phyloP scores from a whole-genome alignment of 2,797 vertebrate species.

The Petrocephalus sullivani region DNA sequence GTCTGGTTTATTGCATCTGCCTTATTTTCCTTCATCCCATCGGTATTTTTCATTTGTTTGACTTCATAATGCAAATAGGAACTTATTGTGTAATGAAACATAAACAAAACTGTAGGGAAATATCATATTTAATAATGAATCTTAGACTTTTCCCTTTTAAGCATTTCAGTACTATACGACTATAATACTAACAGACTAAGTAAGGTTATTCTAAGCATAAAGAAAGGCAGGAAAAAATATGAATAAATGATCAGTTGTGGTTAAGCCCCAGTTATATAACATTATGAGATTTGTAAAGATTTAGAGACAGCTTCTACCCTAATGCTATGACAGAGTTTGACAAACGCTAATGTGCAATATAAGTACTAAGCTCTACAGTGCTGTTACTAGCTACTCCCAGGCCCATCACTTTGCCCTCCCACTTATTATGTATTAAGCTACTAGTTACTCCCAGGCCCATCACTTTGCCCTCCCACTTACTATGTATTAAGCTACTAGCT shows the following conservation, averaged over 20 bases:
- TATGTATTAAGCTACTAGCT: too few species aligned
- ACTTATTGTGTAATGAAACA: not conserved
- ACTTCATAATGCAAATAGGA: not conserved
- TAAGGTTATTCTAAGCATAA: not conserved
- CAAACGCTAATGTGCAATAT: not conserved
- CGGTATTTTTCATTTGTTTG: not conserved
- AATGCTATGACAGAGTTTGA: not conserved
- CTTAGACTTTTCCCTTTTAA: not conserved
- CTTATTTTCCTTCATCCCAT: not conserved
- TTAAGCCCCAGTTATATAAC: not conserved
- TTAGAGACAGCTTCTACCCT: not conserved
- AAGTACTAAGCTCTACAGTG: not conserved
- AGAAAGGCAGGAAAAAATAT: not conserved
- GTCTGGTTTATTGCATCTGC: not conserved
- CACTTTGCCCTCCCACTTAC: too few species aligned
- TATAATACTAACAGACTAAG: not conserved
- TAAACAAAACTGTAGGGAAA: not conserved
- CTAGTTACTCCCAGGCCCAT: too few species aligned
- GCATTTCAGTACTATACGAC: not conserved
- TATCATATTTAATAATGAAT: not conserved
- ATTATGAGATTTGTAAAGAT: not conserved
- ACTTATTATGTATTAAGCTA: too few species aligned
- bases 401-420: too few species aligned
- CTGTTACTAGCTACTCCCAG: too few species aligned
- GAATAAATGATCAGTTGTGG: not conserved